Percentiles rank a stretch among this genome's conserved stretches.
These are phyloP conservation scores for Brachypterus glaber DNA, from an alignment of 2,888 invertebrate species.

Conservation along the genomic window DNA sequence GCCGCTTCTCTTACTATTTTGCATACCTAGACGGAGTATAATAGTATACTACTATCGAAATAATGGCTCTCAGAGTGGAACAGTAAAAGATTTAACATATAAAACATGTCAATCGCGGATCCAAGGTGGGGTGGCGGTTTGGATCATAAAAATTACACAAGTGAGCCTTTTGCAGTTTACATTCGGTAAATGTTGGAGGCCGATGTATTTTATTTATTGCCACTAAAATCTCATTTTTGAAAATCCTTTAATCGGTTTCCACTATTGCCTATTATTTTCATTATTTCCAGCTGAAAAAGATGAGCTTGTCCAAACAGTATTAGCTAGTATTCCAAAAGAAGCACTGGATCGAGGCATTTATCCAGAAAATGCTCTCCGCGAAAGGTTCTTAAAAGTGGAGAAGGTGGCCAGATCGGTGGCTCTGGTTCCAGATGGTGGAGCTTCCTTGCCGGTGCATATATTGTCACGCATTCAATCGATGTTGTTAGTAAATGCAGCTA, in stretches of 20 bases:
- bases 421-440: conserved; percentile 80
- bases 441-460: conserved; percentile 70
- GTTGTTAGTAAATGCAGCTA: conserved; percentile 58
- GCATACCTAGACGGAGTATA: no score
- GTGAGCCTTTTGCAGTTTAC: no score
- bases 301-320: conserved; percentile 66
- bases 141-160: no score
- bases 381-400: conserved; percentile 76
- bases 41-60: no score
- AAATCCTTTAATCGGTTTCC: background rate
- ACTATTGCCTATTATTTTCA: conserved; percentile 2
- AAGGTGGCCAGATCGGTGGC: conserved; percentile 75
- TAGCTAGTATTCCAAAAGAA: conserved; percentile 68
- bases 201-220: background rate
- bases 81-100: no score
- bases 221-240: no score
- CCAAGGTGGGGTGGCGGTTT: no score
- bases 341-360: conserved; percentile 74
- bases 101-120: no score
- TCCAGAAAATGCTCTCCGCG: conserved; percentile 77
- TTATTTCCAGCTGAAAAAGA: conserved; percentile 54
- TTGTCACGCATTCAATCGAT: conserved; percentile 86
- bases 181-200: no score
- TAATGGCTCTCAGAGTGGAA: no score
- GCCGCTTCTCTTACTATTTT: no score